Evolutionary conservation across 2,113 vertebrate species (phyloP), one percentile per base, ranked within the genome.

Genomic region (Dermatemys mawii): DNA sequence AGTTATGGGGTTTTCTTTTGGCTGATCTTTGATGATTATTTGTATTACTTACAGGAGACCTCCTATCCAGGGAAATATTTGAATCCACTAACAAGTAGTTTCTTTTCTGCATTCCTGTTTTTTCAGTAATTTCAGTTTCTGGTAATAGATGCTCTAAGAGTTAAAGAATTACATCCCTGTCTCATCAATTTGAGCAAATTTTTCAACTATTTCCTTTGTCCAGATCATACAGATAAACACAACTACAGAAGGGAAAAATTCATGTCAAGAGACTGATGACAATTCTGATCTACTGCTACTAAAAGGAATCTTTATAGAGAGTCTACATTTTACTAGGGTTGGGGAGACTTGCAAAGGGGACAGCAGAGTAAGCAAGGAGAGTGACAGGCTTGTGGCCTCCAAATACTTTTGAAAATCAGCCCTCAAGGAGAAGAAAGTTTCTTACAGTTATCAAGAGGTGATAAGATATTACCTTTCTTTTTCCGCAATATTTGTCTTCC

Each of bases 391-490:
- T 44, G 24, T 38, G 60, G 11, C n/a, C 11, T 81, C 67, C 67
- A 50, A 3, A 41, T 54, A 38, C 3, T 54, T 85, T 54, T 17
- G 5, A 53, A 76, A 84, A 50, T 4, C 4, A 49, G 29, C 2
- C 2, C 84, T 86, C 14, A 8, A 51, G 0, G 1, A 24, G 32
- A 83, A 84, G 17, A 70, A 95, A 32, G 2, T 35, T 3, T 26
- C 70, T 1, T 53, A 2, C 0, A 81, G 22, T 29, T 84, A 86
- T 10, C 12, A 88, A 83, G 41, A 8, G 60, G 26, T 16, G 76
- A 6, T 13, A 60, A 73, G 55, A 46, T 41, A 21, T 78, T 98
- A 99, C 99, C 99, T 99, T 92, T 99, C 98, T 95, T 98, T 98
- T 88, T 98, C 97, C 32, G 91, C 86, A 46, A 92, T 88, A 46